phyloP scores from a whole-genome alignment of 2,113 vertebrate species.

The Cynocephalus volans region DNA sequence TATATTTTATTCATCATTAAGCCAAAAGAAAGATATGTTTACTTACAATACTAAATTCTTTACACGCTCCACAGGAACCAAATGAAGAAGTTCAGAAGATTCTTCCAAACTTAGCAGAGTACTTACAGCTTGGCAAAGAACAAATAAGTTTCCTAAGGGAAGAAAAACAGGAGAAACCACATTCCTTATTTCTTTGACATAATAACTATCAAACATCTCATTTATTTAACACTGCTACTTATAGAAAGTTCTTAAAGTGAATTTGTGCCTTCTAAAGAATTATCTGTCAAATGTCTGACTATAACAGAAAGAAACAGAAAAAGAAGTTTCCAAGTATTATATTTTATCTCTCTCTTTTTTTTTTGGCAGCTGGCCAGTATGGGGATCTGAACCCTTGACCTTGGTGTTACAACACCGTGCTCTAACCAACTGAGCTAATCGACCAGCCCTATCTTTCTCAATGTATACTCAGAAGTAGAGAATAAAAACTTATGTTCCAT shows the following conservation, averaged over 20 bases:
- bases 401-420: no score
- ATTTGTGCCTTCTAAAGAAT: not conserved
- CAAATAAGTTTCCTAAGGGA: slow-evolving; percentile 92
- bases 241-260: not conserved
- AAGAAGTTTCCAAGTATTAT: not conserved
- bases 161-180: slow-evolving; percentile 77
- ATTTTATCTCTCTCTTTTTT: not conserved
- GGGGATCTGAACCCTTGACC: no score
- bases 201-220: not conserved
- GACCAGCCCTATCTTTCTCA: not conserved
- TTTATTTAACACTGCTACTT: not conserved
- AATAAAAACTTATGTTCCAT: not conserved
- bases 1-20: not conserved
- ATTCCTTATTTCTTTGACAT: not conserved
- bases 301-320: slow-evolving; percentile 1
- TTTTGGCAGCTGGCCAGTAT: no score
- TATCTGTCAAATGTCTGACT: not conserved
- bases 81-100: slow-evolving; percentile 91
- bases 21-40: not conserved
- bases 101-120: slow-evolving; percentile 95
- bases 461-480: slow-evolving; percentile 9
- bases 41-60: slow-evolving; percentile 92
- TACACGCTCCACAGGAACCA: slow-evolving; percentile 93
- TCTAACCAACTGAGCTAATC: no score
- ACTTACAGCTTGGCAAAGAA: slow-evolving; percentile 95